Evolutionary conservation across 2,888 invertebrate species (phyloP), one percentile per base, ranked within the genome.

Genomic region (Cynaeus angustus): DNA sequence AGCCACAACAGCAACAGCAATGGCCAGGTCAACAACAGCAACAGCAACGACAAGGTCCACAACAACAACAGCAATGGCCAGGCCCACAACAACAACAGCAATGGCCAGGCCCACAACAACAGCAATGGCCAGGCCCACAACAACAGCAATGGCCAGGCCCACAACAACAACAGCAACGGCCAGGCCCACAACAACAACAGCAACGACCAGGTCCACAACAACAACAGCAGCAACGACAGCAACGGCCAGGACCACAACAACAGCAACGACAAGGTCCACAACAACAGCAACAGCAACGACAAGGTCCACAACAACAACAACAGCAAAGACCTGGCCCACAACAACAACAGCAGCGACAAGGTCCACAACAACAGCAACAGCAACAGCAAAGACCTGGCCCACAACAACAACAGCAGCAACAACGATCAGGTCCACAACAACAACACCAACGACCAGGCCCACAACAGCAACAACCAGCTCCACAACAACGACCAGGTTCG

Each of bases 331-430:
- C 38, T 13, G 16, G n/a, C 9, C 45, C 33, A 3, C 70, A 66
- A 38, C 59, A 41, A 30, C 65, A 16, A 58, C 53, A 50, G 10
- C 26, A n/a, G 12, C 50, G 13, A 37, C 37, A 8, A 16, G 59
- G 33, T 16, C 12, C 12, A 12, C 9, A 13, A n/a, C 46, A 41
- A 30, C 53, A 28, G 21, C 21, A 21, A 4, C 62, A 33, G 33
- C 59, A 43, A 65, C 45, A 52, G 9, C 14, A 10, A 9, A 7
- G 38, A 16, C 14, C 38, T 13, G 16, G n/a, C 9, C 45, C 33
- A 3, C 70, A 66, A 45, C 72, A 48, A 16, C 74, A 68, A 37
- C 72, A 67, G 13, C 70, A 45, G 14, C 65, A 61, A 21, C 58
- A 16, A 12, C 9, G 38, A 3, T 26, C 10, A 14, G 6, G 12